Percentiles rank a stretch among this genome's conserved stretches.
phyloP scores from a whole-genome alignment of 2,113 vertebrate species.

The Cephalopterus ornatus region DNA sequence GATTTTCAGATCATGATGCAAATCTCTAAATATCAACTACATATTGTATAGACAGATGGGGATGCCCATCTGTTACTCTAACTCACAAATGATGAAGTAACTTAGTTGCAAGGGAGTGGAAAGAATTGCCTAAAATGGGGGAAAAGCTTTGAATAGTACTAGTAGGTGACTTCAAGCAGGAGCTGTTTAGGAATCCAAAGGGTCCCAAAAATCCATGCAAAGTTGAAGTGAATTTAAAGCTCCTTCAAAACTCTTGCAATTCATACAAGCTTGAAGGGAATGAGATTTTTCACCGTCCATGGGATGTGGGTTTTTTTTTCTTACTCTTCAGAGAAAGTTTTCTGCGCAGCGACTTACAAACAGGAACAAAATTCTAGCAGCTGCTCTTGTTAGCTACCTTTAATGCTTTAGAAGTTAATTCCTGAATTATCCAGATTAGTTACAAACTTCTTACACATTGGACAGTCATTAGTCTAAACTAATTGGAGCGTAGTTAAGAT shows the following conservation, averaged over 20 bases:
- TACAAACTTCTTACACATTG: background rate
- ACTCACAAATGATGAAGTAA: background rate
- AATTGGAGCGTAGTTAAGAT: background rate
- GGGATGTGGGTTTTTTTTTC: background rate
- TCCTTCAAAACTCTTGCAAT: background rate
- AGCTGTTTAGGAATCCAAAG: background rate
- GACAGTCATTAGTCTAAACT: background rate
- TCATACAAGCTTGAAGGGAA: background rate
- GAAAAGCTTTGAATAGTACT: background rate
- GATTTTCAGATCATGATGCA: background rate
- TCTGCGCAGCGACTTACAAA: background rate
- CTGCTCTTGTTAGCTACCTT: background rate
- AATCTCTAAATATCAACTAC: background rate
- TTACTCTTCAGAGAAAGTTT: background rate
- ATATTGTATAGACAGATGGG: background rate
- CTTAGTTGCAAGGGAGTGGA: background rate
- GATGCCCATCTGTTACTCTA: background rate
- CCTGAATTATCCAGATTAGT: background rate
- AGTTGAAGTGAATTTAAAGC: background rate
- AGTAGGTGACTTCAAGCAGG: background rate
- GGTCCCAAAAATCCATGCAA: background rate
- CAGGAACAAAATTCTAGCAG: background rate
- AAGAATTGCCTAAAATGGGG: background rate
- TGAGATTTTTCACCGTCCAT: background rate
- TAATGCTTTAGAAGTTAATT: background rate